Evolutionary conservation across 2,888 invertebrate genomes (phyloP), one percentile per base, ranked within the genome.

Genomic region (Syritta pipiens): DNA sequence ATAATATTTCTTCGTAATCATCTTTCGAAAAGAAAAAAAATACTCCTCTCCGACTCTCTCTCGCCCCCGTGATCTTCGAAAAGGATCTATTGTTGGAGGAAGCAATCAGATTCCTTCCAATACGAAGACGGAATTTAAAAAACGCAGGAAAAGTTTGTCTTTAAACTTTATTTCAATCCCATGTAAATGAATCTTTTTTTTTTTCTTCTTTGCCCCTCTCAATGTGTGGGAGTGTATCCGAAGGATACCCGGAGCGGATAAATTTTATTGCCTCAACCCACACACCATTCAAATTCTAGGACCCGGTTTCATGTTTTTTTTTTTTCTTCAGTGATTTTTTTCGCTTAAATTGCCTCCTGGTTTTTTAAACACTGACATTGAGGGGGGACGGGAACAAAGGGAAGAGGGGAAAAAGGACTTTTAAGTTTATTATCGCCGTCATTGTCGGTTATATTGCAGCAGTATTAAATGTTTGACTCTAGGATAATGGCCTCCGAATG

Each of bases 351-450:
- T n/a, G n/a, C 17, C 19, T 14, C 9, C 1, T 9, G 17, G 7
- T 17, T 7, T 17, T n/a, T 7, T 9, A 1, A 17, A 17, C 2
- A 17, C 14, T 37, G 17, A 37, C 37, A 17, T 17, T 37, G 37
- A 37, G 19, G 19, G 6, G 14, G 9, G 37, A n/a, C 17, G 1
- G 37, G 17, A 14, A 4, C 17, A 17, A 37, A n/a, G n/a, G n/a
- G n/a, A n/a, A n/a, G n/a, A n/a, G n/a, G n/a, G 37, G 19, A 37
- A 37, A 37, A 37, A 37, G 37, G 37, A 37, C 37, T 37, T 37
- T 37, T 17, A 17, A 37, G 37, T 37, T 37, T 37, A 37, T 37
- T 37, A 37, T 37, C 37, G 7, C 14, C 17, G 37, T 37, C 14
- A 37, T 37, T n/a, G 9, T 37, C 17, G 37, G 37, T 37, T 37